Evolutionary conservation across 2,888 invertebrate genomes (phyloP).

Genomic region (Adela reaumurella): DNA sequence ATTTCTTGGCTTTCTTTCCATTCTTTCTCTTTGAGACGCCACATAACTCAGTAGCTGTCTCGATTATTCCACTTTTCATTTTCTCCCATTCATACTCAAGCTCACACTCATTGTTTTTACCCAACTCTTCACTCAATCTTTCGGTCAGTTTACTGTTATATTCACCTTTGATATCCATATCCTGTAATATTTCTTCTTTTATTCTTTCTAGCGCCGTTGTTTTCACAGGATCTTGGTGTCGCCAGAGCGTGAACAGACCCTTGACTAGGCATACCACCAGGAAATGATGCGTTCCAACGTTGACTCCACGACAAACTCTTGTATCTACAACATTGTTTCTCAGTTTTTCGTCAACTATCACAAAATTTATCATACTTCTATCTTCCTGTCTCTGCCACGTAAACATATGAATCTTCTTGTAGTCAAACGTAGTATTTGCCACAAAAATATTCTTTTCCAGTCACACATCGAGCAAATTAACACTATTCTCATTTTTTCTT

Average conservation of each 20-base stretch:
- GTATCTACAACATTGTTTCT: not conserved
- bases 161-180: too few relatives aligned
- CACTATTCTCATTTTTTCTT: not conserved
- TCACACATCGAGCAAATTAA: not conserved
- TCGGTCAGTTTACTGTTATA: too few relatives aligned
- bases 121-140: too few relatives aligned
- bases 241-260: not conserved
- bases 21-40: too few relatives aligned
- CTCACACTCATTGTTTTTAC: too few relatives aligned
- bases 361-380: not conserved
- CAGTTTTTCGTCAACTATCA: not conserved
- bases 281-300: not conserved
- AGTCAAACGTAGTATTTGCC: not conserved
- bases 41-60: too few relatives aligned
- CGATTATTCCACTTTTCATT: too few relatives aligned
- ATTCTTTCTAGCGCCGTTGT: too few relatives aligned
- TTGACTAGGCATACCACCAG: not conserved
- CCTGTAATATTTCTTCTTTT: too few relatives aligned
- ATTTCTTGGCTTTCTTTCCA: too few relatives aligned
- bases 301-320: not conserved
- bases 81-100: too few relatives aligned
- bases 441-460: conserved; percentile 2
- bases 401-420: not conserved
- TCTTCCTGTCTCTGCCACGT: not conserved
- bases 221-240: not conserved